Percentiles rank a stretch among this genome's conserved stretches.
These are phyloP conservation scores for Nomada lathburiana DNA, from an alignment of 2,888 invertebrate species.

Conservation along the genomic window DNA sequence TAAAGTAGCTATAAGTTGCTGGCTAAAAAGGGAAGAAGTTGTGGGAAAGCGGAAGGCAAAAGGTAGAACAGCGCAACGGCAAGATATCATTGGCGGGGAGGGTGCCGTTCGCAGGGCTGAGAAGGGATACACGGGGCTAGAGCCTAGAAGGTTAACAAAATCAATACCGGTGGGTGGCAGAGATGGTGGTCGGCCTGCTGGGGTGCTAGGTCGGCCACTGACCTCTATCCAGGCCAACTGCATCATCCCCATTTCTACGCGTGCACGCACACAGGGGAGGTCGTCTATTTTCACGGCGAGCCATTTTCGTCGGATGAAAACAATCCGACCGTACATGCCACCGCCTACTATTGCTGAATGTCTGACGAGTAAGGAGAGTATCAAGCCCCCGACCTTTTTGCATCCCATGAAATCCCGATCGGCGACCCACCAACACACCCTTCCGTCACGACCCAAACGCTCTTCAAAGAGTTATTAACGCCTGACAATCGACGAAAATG, in stretches of 20 bases:
- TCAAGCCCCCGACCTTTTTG: conserved; percentile 22
- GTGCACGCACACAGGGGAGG: conserved; percentile 53
- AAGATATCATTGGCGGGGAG: conserved; percentile 52
- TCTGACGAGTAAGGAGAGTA: conserved; percentile 17
- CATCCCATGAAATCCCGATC: conserved; percentile 25
- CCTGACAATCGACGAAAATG: background rate
- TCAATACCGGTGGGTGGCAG: conserved; percentile 76
- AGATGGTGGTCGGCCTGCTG: conserved; percentile 68
- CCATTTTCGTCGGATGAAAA: conserved; percentile 71
- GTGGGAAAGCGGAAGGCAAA: conserved; percentile 6
- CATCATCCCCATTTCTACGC: conserved; percentile 79
- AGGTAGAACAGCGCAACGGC: conserved; percentile 36
- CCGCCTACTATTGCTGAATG: conserved; percentile 15
- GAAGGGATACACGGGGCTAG: conserved; percentile 60
- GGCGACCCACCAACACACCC: conserved; percentile 20
- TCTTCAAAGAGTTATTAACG: background rate
- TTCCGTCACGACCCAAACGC: background rate
- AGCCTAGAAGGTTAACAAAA: conserved; percentile 80
- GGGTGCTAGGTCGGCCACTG: conserved; percentile 82
- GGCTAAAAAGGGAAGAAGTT: background rate
- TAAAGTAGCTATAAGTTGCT: background rate
- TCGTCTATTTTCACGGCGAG: conserved; percentile 74
- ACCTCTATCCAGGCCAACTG: conserved; percentile 83
- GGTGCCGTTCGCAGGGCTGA: conserved; percentile 31
- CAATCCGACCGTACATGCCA: conserved; percentile 51